Evolutionary conservation across 2,888 invertebrate species (phyloP).

Genomic region (Xylota segnis): DNA sequence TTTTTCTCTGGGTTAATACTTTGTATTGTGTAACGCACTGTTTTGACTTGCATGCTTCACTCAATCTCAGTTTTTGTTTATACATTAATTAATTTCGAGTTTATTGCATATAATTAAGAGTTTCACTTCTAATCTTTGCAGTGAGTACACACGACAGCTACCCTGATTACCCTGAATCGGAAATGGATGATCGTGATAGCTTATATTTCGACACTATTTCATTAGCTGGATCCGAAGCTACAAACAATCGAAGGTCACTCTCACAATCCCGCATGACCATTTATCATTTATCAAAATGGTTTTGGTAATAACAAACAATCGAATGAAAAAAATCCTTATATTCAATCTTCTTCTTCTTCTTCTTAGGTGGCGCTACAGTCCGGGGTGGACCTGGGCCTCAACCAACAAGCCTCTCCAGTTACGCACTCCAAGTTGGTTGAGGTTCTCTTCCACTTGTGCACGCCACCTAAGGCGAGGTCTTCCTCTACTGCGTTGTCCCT

Average conservation of each 20-base stretch:
- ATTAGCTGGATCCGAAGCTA: slow-evolving; percentile 83
- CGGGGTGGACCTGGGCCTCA: too few species aligned
- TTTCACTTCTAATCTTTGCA: slow-evolving; percentile 77
- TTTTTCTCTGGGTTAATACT: background rate
- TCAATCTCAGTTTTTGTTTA: background rate
- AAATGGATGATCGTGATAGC: slow-evolving; percentile 84
- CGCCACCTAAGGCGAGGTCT: too few species aligned
- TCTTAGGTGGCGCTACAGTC: too few species aligned
- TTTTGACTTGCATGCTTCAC: slow-evolving; percentile 47
- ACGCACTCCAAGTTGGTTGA: too few species aligned
- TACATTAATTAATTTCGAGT: background rate
- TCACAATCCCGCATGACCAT: slow-evolving; percentile 87
- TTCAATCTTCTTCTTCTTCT: too few species aligned
- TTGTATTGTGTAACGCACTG: slow-evolving; percentile 2
- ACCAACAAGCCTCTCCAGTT: too few species aligned
- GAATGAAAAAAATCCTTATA: slow-evolving; percentile 64
- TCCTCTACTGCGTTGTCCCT: too few species aligned
- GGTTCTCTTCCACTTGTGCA: too few species aligned
- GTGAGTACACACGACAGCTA: slow-evolving; percentile 83
- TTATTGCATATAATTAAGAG: background rate
- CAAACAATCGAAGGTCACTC: slow-evolving; percentile 84
- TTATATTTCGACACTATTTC: slow-evolving; percentile 84
- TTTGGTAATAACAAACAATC: slow-evolving; percentile 52
- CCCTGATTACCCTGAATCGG: slow-evolving; percentile 83
- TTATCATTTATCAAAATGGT: slow-evolving; percentile 85